Evolutionary conservation across 2,113 vertebrate species (phyloP), one percentile per base, ranked within the genome.

Genomic region (Rhineura floridana): DNA sequence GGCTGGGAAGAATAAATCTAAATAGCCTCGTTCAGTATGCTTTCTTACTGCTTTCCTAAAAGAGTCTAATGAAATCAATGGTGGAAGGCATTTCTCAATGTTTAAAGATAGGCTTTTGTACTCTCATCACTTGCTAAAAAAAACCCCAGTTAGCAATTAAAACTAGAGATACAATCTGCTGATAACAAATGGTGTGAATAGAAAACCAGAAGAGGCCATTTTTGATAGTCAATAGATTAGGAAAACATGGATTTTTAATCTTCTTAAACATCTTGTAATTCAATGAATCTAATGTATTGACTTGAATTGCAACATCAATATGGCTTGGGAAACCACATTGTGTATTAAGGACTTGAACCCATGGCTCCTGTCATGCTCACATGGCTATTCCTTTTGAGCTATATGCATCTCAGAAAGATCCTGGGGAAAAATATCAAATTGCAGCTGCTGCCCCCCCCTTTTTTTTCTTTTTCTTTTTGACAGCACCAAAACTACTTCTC

Each of bases 211-310:
- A 94, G 94, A 89, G 82, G 62, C 84, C 85, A 95, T 93, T 94
- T 96, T 95, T 94, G 78, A 92, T 93, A 93, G 94, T 89, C 88
- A 91, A 7, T 92, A 94, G 94, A 95, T 96, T 96, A 92, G 91
- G 92, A 91, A 82, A 78, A 77, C 52, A 72, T 73, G 84, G 88
- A 91, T 95, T 88, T 93, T 91, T 95, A 95, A 94, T 94, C 95
- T 94, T 87, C 88, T 33, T 81, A 91, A 90, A 85, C 90, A 93
- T 89, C 93, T 90, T 84, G 84, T 95, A 93, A 95, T 87, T 63
- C 48, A 55, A 39, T 84, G 39, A 90, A 77, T 89, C 90, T 87
- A 79, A 9, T 0, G 52, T 93, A 94, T 90, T 87, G 94, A 94
- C 89, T 91, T 90, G 92, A 93, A 67, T 92, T 93, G 89, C 88